These are phyloP conservation scores for Podabrus alpinus DNA, from an alignment of 2,888 invertebrate genomes.

Conservation along the genomic window DNA sequence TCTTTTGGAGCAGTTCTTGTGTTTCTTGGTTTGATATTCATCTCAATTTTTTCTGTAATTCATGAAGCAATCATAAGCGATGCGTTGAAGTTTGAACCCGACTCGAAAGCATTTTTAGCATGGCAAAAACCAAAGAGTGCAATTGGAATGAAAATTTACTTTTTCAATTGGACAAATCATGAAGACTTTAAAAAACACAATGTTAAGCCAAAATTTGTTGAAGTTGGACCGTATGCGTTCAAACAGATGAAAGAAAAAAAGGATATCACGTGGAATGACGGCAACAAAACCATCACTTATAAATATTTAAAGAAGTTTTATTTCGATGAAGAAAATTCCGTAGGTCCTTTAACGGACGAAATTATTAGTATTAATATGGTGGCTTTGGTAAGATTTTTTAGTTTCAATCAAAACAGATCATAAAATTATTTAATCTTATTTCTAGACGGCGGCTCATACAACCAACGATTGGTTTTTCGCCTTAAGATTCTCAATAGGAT, in stretches of 20 bases:
- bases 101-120: neutral
- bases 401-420: too few relatives aligned
- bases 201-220: constrained; percentile 62
- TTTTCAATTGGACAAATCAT: constrained; percentile 53
- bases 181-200: constrained; percentile 60
- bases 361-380: constrained; percentile 78
- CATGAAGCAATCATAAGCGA: neutral
- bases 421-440: too few relatives aligned
- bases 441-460: constrained; percentile 65
- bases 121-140: constrained; percentile 12
- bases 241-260: constrained; percentile 72
- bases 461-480: constrained; percentile 45
- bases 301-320: constrained; percentile 68
- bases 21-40: neutral
- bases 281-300: constrained; percentile 74
- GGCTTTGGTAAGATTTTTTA: constrained; percentile 67
- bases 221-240: constrained; percentile 68
- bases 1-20: neutral
- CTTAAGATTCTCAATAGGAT: constrained; percentile 48
- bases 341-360: constrained; percentile 57
- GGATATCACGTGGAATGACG: constrained; percentile 71
- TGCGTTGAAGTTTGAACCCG: constrained; percentile 5
- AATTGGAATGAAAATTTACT: constrained; percentile 44
- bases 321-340: constrained; percentile 64
- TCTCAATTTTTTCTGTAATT: neutral